Evolutionary conservation across 2,888 invertebrate genomes (phyloP).

Genomic region (Caenorhabditis afra): DNA sequence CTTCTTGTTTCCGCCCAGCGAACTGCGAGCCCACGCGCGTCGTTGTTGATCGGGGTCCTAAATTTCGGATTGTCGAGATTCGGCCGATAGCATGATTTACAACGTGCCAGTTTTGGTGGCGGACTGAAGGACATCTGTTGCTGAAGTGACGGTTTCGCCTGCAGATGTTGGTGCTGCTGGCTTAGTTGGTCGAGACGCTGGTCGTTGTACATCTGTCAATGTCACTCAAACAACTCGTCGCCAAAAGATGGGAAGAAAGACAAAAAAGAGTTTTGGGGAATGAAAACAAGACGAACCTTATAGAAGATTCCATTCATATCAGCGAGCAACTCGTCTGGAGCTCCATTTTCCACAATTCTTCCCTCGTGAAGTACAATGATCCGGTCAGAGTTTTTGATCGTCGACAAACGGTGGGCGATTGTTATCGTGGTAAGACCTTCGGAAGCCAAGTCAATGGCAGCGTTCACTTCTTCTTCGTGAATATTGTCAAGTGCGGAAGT

Average conservation of each 20-base stretch:
- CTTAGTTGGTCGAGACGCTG: conserved; percentile 71
- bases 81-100: conserved; percentile 33
- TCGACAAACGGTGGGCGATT: conserved; percentile 77
- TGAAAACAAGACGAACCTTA: conserved; percentile 45
- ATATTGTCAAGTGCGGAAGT: conserved; percentile 77
- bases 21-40: conserved; percentile 77
- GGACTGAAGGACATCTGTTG: conserved; percentile 61
- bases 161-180: conserved; percentile 47
- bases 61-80: conserved; percentile 25
- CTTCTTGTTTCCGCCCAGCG: conserved; percentile 72
- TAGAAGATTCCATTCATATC: conserved; percentile 68
- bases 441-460: conserved; percentile 78
- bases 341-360: conserved; percentile 76
- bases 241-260: background rate
- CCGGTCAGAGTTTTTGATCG: conserved; percentile 75
- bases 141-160: conserved; percentile 55
- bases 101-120: conserved; percentile 48
- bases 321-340: conserved; percentile 75
- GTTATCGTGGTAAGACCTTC: conserved; percentile 78
- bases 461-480: conserved; percentile 79
- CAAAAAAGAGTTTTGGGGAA: background rate
- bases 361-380: conserved; percentile 78
- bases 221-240: background rate
- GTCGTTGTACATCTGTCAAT: conserved; percentile 71
- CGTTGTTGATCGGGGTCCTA: conserved; percentile 69